These are phyloP conservation scores for Furnarius figulus DNA, from an alignment of 2,113 vertebrate genomes.

Conservation along the genomic window DNA sequence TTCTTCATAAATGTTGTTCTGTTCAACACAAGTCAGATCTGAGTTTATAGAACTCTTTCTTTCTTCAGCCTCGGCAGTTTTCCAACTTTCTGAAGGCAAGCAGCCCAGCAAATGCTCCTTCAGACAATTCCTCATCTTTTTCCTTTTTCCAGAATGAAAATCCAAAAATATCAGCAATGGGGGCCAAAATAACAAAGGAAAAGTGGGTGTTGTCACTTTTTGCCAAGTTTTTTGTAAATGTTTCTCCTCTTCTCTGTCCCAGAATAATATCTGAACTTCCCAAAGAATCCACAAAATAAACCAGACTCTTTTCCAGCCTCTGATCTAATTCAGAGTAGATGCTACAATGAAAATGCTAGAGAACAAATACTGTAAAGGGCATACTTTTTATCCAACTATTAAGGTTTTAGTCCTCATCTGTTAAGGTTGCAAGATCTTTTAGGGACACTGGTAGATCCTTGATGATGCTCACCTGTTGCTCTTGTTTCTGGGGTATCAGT, in stretches of 20 bases:
- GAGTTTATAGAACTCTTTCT: conserved; percentile 21
- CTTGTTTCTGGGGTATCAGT: neutral
- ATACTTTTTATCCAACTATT: neutral
- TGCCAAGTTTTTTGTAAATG: neutral
- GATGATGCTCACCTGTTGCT: neutral
- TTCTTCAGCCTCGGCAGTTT: neutral
- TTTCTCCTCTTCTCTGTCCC: neutral
- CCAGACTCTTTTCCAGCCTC: neutral
- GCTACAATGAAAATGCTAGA: neutral
- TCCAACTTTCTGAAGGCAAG: conserved; percentile 34
- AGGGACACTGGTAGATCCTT: neutral
- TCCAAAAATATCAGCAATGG: conserved; percentile 3
- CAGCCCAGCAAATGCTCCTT: conserved; percentile 42
- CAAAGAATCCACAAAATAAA: conserved; percentile 1
- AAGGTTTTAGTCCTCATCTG: neutral
- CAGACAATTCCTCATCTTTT: conserved; percentile 43
- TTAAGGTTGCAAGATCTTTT: neutral
- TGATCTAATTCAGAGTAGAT: neutral
- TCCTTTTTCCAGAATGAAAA: conserved; percentile 52
- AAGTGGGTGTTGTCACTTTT: conserved; percentile 23
- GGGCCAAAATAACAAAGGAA: conserved; percentile 37
- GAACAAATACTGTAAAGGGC: neutral
- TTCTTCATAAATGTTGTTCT: neutral
- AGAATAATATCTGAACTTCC: conserved; percentile 6
- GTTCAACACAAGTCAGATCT: conserved; percentile 9